phyloP scores from a whole-genome alignment of 2,797 vertebrate genomes.

The Accipiter superciliosus region DNA sequence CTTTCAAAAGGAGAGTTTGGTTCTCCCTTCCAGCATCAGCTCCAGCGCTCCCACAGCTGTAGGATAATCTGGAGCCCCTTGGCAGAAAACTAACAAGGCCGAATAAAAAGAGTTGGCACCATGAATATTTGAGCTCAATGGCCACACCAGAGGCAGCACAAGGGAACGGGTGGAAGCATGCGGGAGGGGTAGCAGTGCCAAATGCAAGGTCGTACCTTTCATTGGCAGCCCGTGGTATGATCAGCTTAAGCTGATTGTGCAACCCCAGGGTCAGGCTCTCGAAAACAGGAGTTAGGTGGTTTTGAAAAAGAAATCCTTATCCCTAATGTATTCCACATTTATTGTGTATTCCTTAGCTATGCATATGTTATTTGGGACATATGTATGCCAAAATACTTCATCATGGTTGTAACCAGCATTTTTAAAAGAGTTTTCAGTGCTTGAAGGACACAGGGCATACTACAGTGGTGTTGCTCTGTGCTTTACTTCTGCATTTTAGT shows the following conservation, averaged over 20 bases:
- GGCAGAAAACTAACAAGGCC: neutral
- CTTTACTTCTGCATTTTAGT: neutral
- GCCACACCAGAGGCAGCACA: neutral
- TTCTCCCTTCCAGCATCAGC: neutral
- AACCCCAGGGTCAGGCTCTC: neutral
- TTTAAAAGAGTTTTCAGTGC: neutral
- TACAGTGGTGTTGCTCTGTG: neutral
- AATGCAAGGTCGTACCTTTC: neutral
- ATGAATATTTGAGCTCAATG: neutral
- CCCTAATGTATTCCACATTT: neutral
- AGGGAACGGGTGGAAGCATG: neutral
- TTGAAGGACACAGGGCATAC: neutral
- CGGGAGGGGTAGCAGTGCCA: neutral
- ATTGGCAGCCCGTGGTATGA: accelerated
- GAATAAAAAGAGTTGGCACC: neutral
- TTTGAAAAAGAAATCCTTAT: neutral
- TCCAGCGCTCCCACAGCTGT: neutral
- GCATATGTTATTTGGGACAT: accelerated
- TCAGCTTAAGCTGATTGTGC: neutral
- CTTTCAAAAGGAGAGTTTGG: neutral
- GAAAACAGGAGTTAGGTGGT: neutral
- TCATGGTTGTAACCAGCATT: neutral
- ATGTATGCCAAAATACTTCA: neutral
- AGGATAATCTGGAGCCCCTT: neutral
- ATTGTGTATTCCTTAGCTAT: neutral